Base-by-base conservation (phyloP, 2,113 vertebrate genomes). In the Cheirogaleus medius region DNA sequence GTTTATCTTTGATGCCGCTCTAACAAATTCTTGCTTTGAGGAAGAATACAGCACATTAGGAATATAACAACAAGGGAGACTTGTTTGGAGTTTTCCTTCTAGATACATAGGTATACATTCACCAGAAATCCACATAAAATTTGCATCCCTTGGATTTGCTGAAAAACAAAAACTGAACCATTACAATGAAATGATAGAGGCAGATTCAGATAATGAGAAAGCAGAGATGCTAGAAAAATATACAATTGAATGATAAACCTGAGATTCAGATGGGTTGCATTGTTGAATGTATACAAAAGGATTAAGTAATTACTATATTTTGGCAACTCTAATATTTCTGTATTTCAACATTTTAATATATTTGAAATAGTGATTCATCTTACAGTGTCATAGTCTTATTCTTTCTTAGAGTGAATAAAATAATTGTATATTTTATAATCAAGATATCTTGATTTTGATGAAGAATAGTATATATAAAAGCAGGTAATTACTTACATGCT, bases 31-130 rank as follows among this genome's bases (percentile, higher is more conserved):
- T 54, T 87, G 3, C 27, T 66, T 5, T 1, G 1, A 39, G 60
- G 18, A 47, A 37, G 54, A 66, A 60, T 52, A 9, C 10, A 6
- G n/a, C 3, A 18, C 7, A 1, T 17, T 34, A 7, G 20, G 25
- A 11, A 9, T 1, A 12, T 2, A 29, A 37, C 11, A 58, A 1
- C 18, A 44, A 39, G 6, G 4, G 2, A 20, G 14, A 47, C 4
- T n/a, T 54, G 5, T 0, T 23, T 15, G 49, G 27, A n/a, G 6
- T 6, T 54, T 66, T 6, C 12, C 12, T 56, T 4, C 32, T 25
- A 52, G 27, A 5, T 32, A 58, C 3, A 18, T n/a, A 8, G 12
- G 4, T 37, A 3, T 42, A 32, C 8, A 25, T 42, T 14, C 7
- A 27, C 21, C 14, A 85, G 21, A 94, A 80, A n/a, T 9, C 9